These are phyloP conservation scores for Blomia tropicalis DNA, from an alignment of 2,888 invertebrate genomes.

Conservation along the genomic window DNA sequence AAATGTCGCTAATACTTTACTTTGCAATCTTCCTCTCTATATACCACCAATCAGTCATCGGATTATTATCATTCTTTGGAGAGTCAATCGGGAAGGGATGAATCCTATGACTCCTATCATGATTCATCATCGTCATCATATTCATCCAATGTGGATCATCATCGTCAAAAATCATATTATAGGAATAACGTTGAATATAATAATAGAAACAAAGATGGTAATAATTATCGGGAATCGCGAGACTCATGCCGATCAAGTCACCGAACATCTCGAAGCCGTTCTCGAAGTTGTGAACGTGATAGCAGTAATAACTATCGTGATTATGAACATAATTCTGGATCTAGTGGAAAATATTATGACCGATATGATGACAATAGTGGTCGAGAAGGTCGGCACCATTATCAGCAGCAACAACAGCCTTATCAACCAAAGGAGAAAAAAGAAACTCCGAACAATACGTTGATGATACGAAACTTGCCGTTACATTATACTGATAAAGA, in stretches of 20 bases:
- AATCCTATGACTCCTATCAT: too few relatives aligned
- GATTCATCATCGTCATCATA: not conserved
- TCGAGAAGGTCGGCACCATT: too few relatives aligned
- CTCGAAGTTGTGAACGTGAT: slow-evolving; percentile 27
- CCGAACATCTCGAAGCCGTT: slow-evolving; percentile 27
- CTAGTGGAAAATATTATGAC: slow-evolving; percentile 25
- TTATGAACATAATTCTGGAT: slow-evolving; percentile 23
- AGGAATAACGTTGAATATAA: slow-evolving; percentile 10
- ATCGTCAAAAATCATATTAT: slow-evolving; percentile 9
- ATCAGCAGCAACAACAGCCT: too few relatives aligned
- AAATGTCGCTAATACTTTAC: slow-evolving; percentile 1
- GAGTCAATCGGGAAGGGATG: slow-evolving; percentile 16
- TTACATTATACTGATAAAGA: slow-evolving; percentile 60
- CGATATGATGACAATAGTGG: slow-evolving; percentile 28
- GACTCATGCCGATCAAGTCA: too few relatives aligned
- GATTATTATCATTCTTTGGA: slow-evolving; percentile 14
- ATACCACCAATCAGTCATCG: slow-evolving; percentile 24
- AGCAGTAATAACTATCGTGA: too few relatives aligned
- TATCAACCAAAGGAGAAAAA: slow-evolving; percentile 22
- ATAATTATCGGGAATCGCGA: slow-evolving; percentile 22
- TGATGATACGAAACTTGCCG: slow-evolving; percentile 56
- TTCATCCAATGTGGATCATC: slow-evolving; percentile 11
- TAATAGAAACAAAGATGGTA: slow-evolving; percentile 16
- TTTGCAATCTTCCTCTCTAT: too few relatives aligned
- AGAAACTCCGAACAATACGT: slow-evolving; percentile 47